These are phyloP conservation scores for Anticlea derivata DNA, from an alignment of 2,888 invertebrate genomes.

Conservation along the genomic window DNA sequence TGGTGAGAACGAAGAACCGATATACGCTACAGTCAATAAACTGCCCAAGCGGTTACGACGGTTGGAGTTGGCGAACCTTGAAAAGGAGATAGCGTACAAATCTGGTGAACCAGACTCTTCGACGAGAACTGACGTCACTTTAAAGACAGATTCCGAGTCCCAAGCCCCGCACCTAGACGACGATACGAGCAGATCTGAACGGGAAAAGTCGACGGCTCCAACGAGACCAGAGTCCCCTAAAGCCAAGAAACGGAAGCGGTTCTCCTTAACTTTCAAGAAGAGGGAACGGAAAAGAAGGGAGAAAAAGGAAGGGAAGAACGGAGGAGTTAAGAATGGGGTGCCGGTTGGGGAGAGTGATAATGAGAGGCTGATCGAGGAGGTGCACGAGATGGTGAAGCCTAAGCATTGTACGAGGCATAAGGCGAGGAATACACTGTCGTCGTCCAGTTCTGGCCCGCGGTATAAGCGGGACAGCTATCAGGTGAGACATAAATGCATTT, in stretches of 20 bases:
- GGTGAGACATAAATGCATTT: slow-evolving; percentile 54
- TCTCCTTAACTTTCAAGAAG: slow-evolving; percentile 76
- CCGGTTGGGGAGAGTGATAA: slow-evolving; percentile 69
- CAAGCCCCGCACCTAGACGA: slow-evolving; percentile 70
- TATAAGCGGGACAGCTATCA: slow-evolving; percentile 82
- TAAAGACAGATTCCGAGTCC: slow-evolving; percentile 75
- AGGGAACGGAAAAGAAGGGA: slow-evolving; percentile 75
- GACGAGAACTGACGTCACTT: slow-evolving; percentile 66
- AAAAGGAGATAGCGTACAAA: slow-evolving; percentile 77
- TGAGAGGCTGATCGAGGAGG: slow-evolving; percentile 73
- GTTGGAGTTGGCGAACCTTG: slow-evolving; percentile 76
- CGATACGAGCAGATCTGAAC: slow-evolving; percentile 75
- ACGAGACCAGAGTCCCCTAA: slow-evolving; percentile 74
- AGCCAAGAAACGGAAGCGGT: slow-evolving; percentile 75
- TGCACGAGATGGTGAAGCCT: slow-evolving; percentile 56
- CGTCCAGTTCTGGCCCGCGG: slow-evolving; percentile 77
- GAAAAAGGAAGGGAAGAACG: slow-evolving; percentile 69
- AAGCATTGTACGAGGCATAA: slow-evolving; percentile 68
- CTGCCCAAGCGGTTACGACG: slow-evolving; percentile 75
- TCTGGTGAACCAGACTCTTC: slow-evolving; percentile 71
- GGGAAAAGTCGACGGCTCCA: slow-evolving; percentile 68
- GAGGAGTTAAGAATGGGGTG: slow-evolving; percentile 61
- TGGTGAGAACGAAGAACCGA: slow-evolving; percentile 77
- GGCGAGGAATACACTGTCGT: slow-evolving; percentile 70
- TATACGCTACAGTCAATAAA: slow-evolving; percentile 80